phyloP scores from a whole-genome alignment of 2,797 vertebrate genomes.

The Eupleurogrammus muticus region DNA sequence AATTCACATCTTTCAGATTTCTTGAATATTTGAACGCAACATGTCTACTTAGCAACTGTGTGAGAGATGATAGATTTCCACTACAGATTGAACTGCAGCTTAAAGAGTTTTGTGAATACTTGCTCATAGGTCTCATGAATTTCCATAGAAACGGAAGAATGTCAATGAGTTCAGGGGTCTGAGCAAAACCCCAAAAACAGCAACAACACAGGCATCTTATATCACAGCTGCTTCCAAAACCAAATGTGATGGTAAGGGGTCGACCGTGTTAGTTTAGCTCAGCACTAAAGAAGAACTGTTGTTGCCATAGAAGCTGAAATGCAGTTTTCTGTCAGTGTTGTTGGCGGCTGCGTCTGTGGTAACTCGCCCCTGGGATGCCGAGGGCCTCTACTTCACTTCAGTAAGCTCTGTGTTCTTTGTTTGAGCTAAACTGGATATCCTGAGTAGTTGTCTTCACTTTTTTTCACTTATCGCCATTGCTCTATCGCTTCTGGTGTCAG shows the following conservation, averaged over 20 bases:
- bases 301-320: neutral
- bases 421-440: neutral
- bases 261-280: neutral
- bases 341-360: neutral
- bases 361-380: too few species aligned
- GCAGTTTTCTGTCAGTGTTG: neutral
- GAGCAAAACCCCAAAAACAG: constrained; percentile 36
- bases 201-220: constrained; percentile 14
- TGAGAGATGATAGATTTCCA: neutral
- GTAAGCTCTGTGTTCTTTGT: constrained; percentile 17
- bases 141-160: constrained; percentile 32
- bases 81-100: neutral
- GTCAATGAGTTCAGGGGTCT: constrained; percentile 36
- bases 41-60: neutral
- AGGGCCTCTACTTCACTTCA: constrained; percentile 2
- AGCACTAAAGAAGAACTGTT: neutral
- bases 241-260: neutral
- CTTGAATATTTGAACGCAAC: neutral
- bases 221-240: neutral
- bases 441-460: constrained; percentile 12
- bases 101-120: neutral
- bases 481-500: constrained; percentile 17
- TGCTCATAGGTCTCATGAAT: constrained; percentile 4
- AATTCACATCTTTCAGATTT: neutral
- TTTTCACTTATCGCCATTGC: constrained; percentile 8